A percentile compares a stretch with the other conserved stretches of the same genome.
Evolutionary conservation across 2,888 invertebrate species (phyloP).

Genomic region (Papilio elwesi): DNA sequence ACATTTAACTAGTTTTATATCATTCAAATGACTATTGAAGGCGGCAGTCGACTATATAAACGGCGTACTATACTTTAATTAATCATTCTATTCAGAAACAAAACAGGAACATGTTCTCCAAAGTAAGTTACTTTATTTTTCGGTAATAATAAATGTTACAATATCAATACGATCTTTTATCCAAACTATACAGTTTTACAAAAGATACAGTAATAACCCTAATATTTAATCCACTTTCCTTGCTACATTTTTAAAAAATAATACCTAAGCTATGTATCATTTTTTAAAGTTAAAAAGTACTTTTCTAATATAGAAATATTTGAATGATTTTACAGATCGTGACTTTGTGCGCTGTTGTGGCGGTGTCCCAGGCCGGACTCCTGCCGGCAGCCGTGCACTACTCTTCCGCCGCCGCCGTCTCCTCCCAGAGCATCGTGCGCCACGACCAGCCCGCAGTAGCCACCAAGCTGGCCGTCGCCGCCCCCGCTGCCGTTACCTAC

Average conservation of each 20-base stretch:
- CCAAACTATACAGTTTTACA: no score
- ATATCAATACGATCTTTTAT: no score
- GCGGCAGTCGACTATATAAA: constrained; percentile 29
- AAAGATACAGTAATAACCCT: no score
- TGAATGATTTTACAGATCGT: constrained; percentile 44
- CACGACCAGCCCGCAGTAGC: constrained; percentile 60
- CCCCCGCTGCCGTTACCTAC: constrained; percentile 40
- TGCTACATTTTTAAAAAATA: no score
- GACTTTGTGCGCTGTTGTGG: constrained; percentile 54
- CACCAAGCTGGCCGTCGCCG: no score
- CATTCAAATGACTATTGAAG: constrained; percentile 5
- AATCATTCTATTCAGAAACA: constrained; percentile 22
- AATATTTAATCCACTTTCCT: no score
- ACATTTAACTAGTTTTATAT: constrained; percentile 26
- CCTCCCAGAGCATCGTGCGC: constrained; percentile 65
- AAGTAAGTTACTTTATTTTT: constrained; percentile 17
- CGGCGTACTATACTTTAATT: constrained; percentile 4
- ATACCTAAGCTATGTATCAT: no score
- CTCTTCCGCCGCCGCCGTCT: constrained; percentile 60
- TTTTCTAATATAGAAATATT: no score
- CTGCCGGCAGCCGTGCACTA: constrained; percentile 65
- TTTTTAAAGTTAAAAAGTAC: no score
- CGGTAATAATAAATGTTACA: no score
- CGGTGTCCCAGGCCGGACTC: constrained; percentile 54
- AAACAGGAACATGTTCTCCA: constrained; percentile 33